Evolutionary conservation across 2,888 invertebrate genomes (phyloP).

Genomic region (Zelleria hepariella): DNA sequence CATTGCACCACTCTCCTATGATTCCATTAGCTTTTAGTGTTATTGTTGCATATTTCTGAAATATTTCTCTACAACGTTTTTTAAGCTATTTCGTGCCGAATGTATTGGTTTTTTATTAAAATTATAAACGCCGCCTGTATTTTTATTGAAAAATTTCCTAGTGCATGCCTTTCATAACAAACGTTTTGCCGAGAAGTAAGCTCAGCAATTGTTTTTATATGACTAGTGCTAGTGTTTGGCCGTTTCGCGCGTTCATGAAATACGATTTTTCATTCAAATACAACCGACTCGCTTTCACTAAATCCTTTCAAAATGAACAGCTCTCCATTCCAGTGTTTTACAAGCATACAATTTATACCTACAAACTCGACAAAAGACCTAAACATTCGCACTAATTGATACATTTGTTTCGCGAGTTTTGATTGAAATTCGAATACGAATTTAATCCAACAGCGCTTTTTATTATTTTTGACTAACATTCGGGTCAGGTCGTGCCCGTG

Average conservation of each 20-base stretch:
- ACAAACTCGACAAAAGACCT: too few relatives aligned
- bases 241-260: too few relatives aligned
- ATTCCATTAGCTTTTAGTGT: neutral
- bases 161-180: neutral
- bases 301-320: too few relatives aligned
- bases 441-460: neutral
- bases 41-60: slow-evolving; percentile 1
- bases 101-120: neutral
- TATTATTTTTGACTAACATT: neutral
- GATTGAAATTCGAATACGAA: neutral
- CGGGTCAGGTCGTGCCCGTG: neutral
- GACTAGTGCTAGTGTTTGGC: too few relatives aligned
- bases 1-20: neutral
- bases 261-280: too few relatives aligned
- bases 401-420: neutral
- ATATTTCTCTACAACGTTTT: neutral
- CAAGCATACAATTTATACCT: too few relatives aligned
- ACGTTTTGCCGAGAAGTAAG: neutral
- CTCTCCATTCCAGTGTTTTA: too few relatives aligned
- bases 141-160: neutral
- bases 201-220: neutral
- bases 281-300: too few relatives aligned
- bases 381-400: neutral
- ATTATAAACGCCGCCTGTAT: neutral
- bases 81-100: neutral